phyloP scores from a whole-genome alignment of 2,113 vertebrate species.

The Neomonachus schauinslandi region DNA sequence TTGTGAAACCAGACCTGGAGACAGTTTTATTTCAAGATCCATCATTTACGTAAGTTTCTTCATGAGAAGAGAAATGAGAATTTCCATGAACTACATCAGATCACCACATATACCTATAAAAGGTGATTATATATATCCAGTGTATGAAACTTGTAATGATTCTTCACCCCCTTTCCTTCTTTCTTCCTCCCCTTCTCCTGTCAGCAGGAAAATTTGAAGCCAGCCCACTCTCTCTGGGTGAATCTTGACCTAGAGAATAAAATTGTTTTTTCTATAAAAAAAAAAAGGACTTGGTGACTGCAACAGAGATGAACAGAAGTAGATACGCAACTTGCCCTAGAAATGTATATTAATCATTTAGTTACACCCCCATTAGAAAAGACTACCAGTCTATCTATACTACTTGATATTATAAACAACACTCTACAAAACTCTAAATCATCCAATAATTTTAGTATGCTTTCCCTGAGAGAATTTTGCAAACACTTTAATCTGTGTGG shows the following conservation, averaged over 20 bases:
- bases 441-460: background rate
- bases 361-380: background rate
- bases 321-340: background rate
- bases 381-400: background rate
- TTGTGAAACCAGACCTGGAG: background rate
- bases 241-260: background rate
- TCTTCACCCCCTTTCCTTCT: background rate
- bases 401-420: background rate
- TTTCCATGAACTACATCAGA: background rate
- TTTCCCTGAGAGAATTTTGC: background rate
- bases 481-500: accelerated
- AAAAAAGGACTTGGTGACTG: background rate
- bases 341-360: background rate
- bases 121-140: background rate
- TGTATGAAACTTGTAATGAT: background rate
- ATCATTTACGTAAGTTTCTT: background rate
- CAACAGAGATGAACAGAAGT: background rate
- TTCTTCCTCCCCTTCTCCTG: background rate
- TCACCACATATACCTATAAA: background rate
- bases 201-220: background rate
- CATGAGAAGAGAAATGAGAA: background rate
- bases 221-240: background rate
- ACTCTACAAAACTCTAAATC: background rate
- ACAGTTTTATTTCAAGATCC: background rate
- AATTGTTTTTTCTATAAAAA: background rate